Percentiles rank a stretch among this genome's conserved stretches.
phyloP scores from a whole-genome alignment of 53 echinoderm and acorn worm species.

The Arbacia lixula region DNA sequence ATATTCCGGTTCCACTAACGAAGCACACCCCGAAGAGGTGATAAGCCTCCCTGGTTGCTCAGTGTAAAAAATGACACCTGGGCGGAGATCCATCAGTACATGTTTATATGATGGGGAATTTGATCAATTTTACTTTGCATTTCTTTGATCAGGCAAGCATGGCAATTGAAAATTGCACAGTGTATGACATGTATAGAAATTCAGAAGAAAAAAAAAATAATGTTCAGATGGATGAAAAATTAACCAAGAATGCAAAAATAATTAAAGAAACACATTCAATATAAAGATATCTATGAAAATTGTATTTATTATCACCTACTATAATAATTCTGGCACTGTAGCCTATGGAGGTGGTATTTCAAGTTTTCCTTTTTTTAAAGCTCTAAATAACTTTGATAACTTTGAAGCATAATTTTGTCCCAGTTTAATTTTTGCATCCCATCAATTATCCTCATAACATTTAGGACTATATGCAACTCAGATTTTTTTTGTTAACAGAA shows the following conservation, averaged over 20 bases:
- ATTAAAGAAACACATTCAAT: constrained; percentile 34
- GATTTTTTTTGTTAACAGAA: constrained; percentile 19
- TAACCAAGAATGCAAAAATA: too few relatives aligned
- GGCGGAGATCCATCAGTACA: too few relatives aligned
- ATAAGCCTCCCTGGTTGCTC: too few relatives aligned
- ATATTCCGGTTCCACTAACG: too few relatives aligned
- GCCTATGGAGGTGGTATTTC: constrained; percentile 40
- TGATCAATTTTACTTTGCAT: too few relatives aligned
- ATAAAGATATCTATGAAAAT: constrained; percentile 37
- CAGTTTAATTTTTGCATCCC: constrained; percentile 40
- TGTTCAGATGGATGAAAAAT: too few relatives aligned
- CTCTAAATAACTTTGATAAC: constrained; percentile 34
- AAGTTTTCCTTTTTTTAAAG: constrained; percentile 35
- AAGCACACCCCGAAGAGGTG: too few relatives aligned
- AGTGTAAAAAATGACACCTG: too few relatives aligned
- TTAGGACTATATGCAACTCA: constrained; percentile 29
- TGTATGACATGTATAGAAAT: too few relatives aligned
- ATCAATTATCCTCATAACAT: constrained; percentile 36
- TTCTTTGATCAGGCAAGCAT: too few relatives aligned
- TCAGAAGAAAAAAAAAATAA: constrained; percentile 32
- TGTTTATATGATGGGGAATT: too few relatives aligned
- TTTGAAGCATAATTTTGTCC: constrained; percentile 42
- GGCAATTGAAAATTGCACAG: too few relatives aligned
- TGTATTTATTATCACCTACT: constrained; percentile 28
- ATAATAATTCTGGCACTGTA: constrained; percentile 27